Evolutionary conservation across 1,140 invertebrate genomes (phyloP).

Genomic region (Brachionus asplanchnoidis): DNA sequence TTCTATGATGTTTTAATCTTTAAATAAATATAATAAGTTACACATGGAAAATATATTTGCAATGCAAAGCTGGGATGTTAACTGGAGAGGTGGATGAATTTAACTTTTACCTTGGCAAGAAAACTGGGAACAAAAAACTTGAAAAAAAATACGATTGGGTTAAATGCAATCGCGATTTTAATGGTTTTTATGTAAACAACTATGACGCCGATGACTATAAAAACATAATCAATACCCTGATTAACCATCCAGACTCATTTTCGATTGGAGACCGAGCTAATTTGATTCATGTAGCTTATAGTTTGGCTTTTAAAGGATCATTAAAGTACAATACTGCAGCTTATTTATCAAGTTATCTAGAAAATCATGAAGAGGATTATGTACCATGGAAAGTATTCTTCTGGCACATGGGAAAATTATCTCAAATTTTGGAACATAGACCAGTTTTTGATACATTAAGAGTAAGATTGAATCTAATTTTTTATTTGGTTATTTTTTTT

Average conservation of each 20-base stretch:
- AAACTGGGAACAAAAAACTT: background rate
- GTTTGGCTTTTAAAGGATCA: constrained; percentile 33
- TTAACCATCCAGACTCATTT: background rate
- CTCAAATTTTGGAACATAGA: constrained; percentile 25
- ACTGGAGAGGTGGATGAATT: background rate
- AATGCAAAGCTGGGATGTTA: constrained; percentile 19
- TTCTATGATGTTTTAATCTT: background rate
- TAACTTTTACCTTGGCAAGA: background rate
- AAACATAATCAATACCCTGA: background rate
- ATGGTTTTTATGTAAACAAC: constrained; percentile 37
- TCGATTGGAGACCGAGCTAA: constrained; percentile 10
- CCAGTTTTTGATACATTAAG: constrained; percentile 7
- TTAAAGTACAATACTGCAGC: background rate
- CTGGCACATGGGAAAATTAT: constrained; percentile 35
- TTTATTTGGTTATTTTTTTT: background rate
- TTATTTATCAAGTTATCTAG: background rate
- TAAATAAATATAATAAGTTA: background rate
- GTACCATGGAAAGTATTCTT: constrained; percentile 37
- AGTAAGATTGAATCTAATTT: background rate
- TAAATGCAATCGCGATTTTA: constrained; percentile 38
- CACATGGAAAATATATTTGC: constrained; percentile 37
- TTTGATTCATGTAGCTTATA: constrained; percentile 38
- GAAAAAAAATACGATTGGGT: constrained; percentile 22
- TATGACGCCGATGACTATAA: constrained; percentile 1
- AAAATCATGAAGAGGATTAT: constrained; percentile 9